Conservation (phyloP, 2,113 vertebrate genomes). For the Aramus guarauna region DNA sequence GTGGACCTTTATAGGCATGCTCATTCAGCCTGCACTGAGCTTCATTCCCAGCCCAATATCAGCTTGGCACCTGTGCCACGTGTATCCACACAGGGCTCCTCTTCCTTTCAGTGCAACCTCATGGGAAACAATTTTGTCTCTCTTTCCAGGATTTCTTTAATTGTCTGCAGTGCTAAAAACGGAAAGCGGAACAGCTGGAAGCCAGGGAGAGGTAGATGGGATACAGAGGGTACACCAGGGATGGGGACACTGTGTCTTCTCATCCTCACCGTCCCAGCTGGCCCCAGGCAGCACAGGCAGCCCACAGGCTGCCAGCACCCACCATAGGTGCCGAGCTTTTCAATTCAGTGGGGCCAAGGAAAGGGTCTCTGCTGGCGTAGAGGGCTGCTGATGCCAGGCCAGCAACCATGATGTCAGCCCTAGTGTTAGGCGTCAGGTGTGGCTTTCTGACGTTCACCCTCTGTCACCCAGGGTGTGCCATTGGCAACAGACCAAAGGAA, state of each 20-base stretch:
- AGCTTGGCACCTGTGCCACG: rapidly evolving
- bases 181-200: background rate
- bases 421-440: background rate
- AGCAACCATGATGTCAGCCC: background rate
- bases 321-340: background rate
- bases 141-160: background rate
- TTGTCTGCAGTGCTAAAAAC: background rate
- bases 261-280: background rate
- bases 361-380: background rate
- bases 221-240: background rate
- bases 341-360: background rate
- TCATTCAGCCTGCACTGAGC: background rate
- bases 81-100: background rate
- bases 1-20: background rate
- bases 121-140: background rate
- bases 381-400: background rate
- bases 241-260: background rate
- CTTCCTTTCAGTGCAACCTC: background rate
- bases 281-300: background rate
- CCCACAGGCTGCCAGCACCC: background rate
- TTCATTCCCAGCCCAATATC: background rate
- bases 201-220: background rate
- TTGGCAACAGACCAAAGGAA: background rate
- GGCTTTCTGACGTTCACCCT: background rate
- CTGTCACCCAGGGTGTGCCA: background rate